Percentiles rank a stretch among this genome's conserved stretches.
phyloP scores from a whole-genome alignment of 2,113 vertebrate species.

The Eulacestoma nigropectus region DNA sequence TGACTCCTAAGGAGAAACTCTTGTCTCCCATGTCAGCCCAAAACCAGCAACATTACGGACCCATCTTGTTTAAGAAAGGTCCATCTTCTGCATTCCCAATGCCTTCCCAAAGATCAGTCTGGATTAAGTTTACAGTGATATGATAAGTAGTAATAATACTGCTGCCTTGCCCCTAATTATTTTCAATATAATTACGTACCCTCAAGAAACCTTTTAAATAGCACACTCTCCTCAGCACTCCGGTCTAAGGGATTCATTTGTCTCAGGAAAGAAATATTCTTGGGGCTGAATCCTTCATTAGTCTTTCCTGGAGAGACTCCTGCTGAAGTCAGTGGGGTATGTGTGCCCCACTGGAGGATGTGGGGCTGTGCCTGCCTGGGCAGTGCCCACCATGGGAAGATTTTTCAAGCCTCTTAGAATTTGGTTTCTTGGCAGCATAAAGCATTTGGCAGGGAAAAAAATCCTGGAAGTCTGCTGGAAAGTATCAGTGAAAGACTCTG shows the following conservation, averaged over 20 bases:
- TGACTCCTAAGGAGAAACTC: not conserved
- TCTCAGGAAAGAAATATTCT: slow-evolving; percentile 28
- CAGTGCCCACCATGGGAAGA: not conserved
- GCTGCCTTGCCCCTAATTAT: slow-evolving; percentile 58
- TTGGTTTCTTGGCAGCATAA: not conserved
- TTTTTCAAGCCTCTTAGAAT: not conserved
- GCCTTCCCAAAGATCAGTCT: slow-evolving; percentile 13
- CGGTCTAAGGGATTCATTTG: slow-evolving; percentile 40
- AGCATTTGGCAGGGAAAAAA: not conserved
- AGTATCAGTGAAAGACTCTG: not conserved
- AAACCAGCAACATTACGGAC: not conserved
- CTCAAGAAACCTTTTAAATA: slow-evolving; percentile 65
- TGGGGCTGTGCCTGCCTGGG: not conserved
- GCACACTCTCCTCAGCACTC: not conserved
- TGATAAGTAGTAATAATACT: slow-evolving; percentile 59
- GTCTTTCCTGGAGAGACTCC: not conserved
- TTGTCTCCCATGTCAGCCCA: not conserved
- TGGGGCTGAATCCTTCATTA: slow-evolving; percentile 32
- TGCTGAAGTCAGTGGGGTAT: not conserved
- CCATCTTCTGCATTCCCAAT: not conserved
- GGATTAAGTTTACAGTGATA: slow-evolving; percentile 51
- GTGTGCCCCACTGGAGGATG: not conserved
- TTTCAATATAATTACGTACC: slow-evolving; percentile 52
- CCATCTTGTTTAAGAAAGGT: not conserved
- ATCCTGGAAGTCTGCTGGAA: not conserved